A percentile compares a stretch with the other conserved stretches of the same genome.
Conservation (phyloP, 2,888 invertebrate species). For the Cheilosia grossa region DNA sequence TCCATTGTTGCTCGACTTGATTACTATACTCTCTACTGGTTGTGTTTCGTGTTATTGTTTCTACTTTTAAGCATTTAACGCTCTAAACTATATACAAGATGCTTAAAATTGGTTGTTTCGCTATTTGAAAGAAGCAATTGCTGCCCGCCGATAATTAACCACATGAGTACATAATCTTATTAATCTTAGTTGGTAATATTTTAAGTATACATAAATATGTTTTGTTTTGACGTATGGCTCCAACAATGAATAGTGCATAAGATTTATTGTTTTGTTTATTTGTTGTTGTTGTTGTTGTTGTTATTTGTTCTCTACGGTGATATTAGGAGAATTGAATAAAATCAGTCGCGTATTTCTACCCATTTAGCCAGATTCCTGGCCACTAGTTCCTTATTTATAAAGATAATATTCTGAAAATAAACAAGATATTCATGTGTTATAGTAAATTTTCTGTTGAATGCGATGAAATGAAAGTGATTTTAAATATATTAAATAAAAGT, state of each 20-base stretch:
- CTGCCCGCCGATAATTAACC: conserved; percentile 43
- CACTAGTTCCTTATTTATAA: conserved; percentile 94
- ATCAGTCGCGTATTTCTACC: conserved; percentile 83
- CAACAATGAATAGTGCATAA: conserved; percentile 63
- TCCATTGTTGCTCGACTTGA: conserved; percentile 44
- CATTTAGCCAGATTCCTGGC: conserved; percentile 92
- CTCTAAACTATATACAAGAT: conserved; percentile 72
- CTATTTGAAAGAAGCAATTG: conserved; percentile 55
- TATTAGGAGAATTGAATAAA: conserved; percentile 65
- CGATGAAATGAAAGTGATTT: neutral
- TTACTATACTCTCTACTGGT: conserved; percentile 38
- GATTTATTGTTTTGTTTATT: conserved; percentile 17
- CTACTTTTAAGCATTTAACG: conserved; percentile 60
- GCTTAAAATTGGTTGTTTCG: conserved; percentile 52
- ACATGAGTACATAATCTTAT: conserved; percentile 68
- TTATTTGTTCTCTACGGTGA: conserved; percentile 46
- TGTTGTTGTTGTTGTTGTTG: no score
- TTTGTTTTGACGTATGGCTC: conserved; percentile 60
- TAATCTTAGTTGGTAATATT: conserved; percentile 68
- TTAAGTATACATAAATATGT: conserved; percentile 65
- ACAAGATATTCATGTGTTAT: conserved; percentile 58
- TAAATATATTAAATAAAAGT: no score
- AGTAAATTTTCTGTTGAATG: neutral
- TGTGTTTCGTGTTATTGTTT: conserved; percentile 29
- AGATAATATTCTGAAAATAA: conserved; percentile 89